These are phyloP conservation scores for Dolichomitus sp. DNA, from an alignment of 2,888 invertebrate genomes.

Conservation along the genomic window DNA sequence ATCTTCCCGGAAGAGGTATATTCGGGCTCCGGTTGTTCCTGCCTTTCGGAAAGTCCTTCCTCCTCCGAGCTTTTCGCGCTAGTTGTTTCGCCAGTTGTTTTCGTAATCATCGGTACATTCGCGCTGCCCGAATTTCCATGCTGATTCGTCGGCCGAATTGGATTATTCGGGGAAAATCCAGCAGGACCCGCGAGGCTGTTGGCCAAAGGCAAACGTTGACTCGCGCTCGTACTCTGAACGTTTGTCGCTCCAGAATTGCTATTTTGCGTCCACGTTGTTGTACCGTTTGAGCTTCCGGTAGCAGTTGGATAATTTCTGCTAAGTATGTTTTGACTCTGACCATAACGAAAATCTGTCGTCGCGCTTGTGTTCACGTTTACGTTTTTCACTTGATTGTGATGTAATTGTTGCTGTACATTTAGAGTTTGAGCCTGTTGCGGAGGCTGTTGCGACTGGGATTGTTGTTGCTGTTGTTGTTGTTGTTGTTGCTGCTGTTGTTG, in stretches of 20 bases:
- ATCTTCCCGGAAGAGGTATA: constrained; percentile 90
- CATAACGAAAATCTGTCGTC: constrained; percentile 84
- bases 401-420: constrained; percentile 84
- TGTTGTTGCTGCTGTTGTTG: constrained; percentile 72
- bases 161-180: constrained; percentile 74
- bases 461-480: constrained; percentile 71
- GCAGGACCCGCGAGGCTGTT: constrained; percentile 77
- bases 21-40: constrained; percentile 86
- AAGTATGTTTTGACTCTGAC: constrained; percentile 84
- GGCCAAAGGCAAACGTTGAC: constrained; percentile 73
- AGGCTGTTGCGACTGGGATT: constrained; percentile 80
- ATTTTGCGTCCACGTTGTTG: constrained; percentile 81
- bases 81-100: not conserved
- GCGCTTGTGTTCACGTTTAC: constrained; percentile 82
- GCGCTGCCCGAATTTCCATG: not conserved
- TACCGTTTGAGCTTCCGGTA: constrained; percentile 75
- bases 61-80: constrained; percentile 41
- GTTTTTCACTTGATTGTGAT: constrained; percentile 84
- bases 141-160: constrained; percentile 35
- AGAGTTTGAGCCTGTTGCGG: constrained; percentile 80
- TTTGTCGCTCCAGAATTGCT: constrained; percentile 75
- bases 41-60: constrained; percentile 17
- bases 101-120: not conserved
- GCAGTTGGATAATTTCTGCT: constrained; percentile 81
- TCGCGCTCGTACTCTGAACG: constrained; percentile 76